Evolutionary conservation across 2,113 vertebrate genomes (phyloP).

Genomic region (Mormyrus iriodes): DNA sequence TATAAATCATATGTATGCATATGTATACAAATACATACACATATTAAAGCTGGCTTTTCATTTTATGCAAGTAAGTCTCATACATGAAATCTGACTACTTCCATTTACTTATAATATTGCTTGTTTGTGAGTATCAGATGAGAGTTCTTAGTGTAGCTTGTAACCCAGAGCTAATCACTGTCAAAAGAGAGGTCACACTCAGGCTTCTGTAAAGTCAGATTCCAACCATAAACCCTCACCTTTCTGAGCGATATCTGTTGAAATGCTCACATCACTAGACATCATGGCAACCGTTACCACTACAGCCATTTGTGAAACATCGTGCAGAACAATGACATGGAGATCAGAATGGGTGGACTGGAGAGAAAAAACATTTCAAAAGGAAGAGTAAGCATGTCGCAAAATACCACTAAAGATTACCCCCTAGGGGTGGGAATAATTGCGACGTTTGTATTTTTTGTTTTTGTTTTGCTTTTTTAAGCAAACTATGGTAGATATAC

Average conservation of each 20-base stretch:
- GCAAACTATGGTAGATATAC: slow-evolving; percentile 15
- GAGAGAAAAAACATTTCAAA: neutral
- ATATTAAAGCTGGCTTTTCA: no score
- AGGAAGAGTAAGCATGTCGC: neutral
- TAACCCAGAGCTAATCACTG: no score
- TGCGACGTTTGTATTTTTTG: slow-evolving; percentile 24
- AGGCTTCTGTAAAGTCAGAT: neutral
- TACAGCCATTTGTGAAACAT: neutral
- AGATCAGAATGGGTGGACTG: neutral
- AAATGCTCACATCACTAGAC: neutral
- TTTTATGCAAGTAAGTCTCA: no score
- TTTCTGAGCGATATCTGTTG: neutral
- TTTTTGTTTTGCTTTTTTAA: slow-evolving; percentile 1
- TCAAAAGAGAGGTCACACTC: neutral
- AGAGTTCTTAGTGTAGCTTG: neutral
- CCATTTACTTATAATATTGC: neutral
- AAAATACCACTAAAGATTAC: slow-evolving; percentile 36
- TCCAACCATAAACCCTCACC: neutral
- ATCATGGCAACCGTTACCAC: neutral
- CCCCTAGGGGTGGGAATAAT: slow-evolving; percentile 43
- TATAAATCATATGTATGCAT: no score
- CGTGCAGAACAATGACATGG: neutral
- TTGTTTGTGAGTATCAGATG: neutral
- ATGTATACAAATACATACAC: no score
- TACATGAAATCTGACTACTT: neutral